Conservation (phyloP, 2,797 vertebrate genomes). For the Girardinus metallicus region DNA sequence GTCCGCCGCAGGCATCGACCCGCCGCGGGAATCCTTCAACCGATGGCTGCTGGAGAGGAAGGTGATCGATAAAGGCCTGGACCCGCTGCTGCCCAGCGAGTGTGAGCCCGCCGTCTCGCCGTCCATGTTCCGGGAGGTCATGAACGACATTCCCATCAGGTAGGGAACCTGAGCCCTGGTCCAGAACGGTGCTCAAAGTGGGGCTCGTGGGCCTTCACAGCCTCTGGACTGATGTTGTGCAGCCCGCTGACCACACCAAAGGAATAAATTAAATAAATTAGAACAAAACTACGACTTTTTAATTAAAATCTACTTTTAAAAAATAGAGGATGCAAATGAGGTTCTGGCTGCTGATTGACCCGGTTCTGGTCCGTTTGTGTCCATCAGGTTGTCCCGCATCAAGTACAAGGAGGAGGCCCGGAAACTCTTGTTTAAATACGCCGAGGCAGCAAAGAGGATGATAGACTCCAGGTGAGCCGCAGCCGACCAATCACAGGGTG, state of each 20-base stretch:
- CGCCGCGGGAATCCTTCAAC: conserved; percentile 96
- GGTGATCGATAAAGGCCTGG: conserved; percentile 92
- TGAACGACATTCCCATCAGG: conserved; percentile 99
- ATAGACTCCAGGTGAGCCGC: conserved; percentile 92
- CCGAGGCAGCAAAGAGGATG: conserved; percentile 95
- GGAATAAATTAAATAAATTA: too few relatives aligned
- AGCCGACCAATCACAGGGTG: neutral
- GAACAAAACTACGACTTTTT: too few relatives aligned
- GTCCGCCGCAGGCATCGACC: conserved; percentile 88
- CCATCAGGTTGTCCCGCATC: conserved; percentile 91
- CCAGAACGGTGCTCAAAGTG: neutral
- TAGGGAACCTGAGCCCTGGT: conserved; percentile 47
- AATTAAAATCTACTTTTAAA: too few relatives aligned
- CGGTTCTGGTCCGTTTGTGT: conserved; percentile 6
- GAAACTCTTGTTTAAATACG: conserved; percentile 94
- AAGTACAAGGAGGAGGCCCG: conserved; percentile 98
- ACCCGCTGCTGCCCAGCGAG: conserved; percentile 93
- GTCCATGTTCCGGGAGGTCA: conserved; percentile 98
- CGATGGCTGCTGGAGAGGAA: conserved; percentile 98
- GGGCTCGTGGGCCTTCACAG: too few relatives aligned
- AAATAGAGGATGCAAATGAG: neutral
- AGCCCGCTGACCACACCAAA: too few relatives aligned
- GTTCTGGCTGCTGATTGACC: neutral
- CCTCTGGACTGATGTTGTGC: too few relatives aligned
- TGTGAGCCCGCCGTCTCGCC: conserved; percentile 94